phyloP scores from a whole-genome alignment of 2,113 vertebrate genomes.

The Microtus montanus region DNA sequence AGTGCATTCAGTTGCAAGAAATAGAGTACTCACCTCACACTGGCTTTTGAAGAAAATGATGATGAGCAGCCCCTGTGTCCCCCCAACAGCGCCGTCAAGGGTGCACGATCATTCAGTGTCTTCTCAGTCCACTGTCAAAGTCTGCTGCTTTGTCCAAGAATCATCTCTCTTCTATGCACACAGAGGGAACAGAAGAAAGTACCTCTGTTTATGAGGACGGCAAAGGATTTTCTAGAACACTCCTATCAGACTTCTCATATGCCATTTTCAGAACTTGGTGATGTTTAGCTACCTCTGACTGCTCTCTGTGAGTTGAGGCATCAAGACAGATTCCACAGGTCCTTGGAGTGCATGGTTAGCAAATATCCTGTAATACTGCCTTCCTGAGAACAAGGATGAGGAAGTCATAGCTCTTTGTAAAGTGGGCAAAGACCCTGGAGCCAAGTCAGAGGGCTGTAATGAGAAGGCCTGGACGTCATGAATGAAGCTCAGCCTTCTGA shows the following conservation, averaged over 20 bases:
- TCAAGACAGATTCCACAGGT: neutral
- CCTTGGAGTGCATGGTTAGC: neutral
- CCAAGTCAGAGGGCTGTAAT: neutral
- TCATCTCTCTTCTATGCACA: neutral
- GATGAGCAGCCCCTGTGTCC: neutral
- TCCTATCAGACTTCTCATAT: neutral
- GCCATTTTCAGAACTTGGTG: neutral
- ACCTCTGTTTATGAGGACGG: neutral
- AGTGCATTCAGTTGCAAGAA: neutral
- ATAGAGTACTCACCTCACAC: neutral
- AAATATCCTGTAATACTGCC: neutral
- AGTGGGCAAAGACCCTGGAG: neutral
- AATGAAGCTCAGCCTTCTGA: neutral
- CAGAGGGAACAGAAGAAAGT: neutral
- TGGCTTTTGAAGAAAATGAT: neutral
- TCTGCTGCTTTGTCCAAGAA: neutral
- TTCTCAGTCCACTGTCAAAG: neutral
- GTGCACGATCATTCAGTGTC: neutral
- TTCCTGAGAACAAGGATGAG: neutral
- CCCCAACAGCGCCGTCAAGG: neutral
- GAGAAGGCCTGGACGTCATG: neutral
- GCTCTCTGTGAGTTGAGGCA: neutral
- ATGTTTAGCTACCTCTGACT: neutral
- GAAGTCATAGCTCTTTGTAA: neutral
- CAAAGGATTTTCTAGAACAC: neutral